phyloP scores from a whole-genome alignment of 2,797 vertebrate species.

The Enteromius afrohamiltoni region DNA sequence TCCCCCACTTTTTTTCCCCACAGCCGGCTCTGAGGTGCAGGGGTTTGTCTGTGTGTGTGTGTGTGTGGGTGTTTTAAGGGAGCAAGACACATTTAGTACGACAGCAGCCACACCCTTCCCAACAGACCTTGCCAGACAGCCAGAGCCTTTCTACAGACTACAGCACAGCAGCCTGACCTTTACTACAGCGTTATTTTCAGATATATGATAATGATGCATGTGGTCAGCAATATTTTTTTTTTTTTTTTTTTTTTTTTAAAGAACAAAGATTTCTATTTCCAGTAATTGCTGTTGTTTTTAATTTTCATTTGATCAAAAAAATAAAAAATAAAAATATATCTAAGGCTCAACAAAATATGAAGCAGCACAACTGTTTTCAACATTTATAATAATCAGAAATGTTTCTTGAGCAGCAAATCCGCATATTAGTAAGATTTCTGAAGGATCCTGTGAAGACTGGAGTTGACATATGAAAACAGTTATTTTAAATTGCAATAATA shows the following conservation, averaged over 20 bases:
- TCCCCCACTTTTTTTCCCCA: slow-evolving; percentile 58
- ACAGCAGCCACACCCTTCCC: slow-evolving; percentile 60
- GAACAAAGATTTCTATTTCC: not conserved
- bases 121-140: slow-evolving; percentile 38
- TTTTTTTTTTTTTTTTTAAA: not conserved
- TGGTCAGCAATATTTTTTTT: not conserved
- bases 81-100: slow-evolving; percentile 57
- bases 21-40: slow-evolving; percentile 51
- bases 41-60: slow-evolving; percentile 29
- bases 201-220: not conserved
- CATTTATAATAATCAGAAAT: not conserved
- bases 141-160: slow-evolving; percentile 39
- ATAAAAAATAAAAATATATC: not conserved
- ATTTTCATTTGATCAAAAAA: not conserved
- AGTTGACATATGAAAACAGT: not conserved
- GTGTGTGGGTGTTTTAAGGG: slow-evolving; percentile 40
- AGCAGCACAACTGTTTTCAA: not conserved
- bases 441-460: not conserved
- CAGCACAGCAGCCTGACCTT: slow-evolving; percentile 4
- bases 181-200: not conserved
- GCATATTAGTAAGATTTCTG: not conserved
- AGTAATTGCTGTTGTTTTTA: not conserved
- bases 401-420: not conserved
- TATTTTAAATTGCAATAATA: not conserved
- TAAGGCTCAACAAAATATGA: not conserved